Evolutionary conservation across 2,888 invertebrate genomes (phyloP).

Genomic region (Linnaemya vulpina): DNA sequence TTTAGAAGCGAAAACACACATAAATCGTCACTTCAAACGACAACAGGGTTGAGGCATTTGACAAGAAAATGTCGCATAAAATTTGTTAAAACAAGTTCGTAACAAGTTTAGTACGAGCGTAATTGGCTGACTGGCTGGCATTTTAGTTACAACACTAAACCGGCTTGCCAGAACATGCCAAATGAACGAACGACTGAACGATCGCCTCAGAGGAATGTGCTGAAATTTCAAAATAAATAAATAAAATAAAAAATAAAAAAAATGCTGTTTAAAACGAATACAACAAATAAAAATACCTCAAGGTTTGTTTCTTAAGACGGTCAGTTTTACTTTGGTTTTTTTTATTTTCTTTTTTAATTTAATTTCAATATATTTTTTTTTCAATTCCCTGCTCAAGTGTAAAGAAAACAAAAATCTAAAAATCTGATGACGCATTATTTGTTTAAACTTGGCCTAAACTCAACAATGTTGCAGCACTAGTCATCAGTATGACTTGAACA

Average conservation of each 20-base stretch:
- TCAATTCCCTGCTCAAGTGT: neutral
- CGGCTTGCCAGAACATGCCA: conserved; percentile 40
- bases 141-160: conserved; percentile 32
- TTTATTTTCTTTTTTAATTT: too few species aligned
- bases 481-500: neutral
- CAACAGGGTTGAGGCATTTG: conserved; percentile 43
- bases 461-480: conserved; percentile 13
- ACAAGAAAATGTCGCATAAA: conserved; percentile 55
- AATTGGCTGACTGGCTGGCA: conserved; percentile 52
- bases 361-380: neutral
- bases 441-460: conserved; percentile 57
- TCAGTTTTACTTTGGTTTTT: too few species aligned
- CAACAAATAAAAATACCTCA: conserved; percentile 32
- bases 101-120: conserved; percentile 38
- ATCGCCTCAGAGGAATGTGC: conserved; percentile 29
- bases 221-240: conserved; percentile 14
- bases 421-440: conserved; percentile 33
- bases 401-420: neutral
- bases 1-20: neutral
- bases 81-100: conserved; percentile 52
- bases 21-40: neutral
- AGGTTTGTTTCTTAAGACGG: conserved; percentile 34
- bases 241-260: neutral
- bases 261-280: neutral
- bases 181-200: too few species aligned